These are phyloP conservation scores for Monomorium pharaonis DNA, from an alignment of 1,140 invertebrate species.

Conservation along the genomic window DNA sequence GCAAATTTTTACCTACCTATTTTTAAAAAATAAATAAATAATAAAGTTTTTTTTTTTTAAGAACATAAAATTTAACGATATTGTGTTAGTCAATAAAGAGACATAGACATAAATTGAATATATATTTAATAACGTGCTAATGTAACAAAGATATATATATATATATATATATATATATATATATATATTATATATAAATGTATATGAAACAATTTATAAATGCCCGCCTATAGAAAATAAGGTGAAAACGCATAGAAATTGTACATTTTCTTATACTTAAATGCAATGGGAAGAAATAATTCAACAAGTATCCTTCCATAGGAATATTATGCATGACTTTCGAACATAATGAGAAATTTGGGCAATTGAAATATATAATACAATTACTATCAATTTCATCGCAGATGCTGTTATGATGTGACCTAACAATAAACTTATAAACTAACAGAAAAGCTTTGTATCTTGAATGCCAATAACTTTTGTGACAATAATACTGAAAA, in stretches of 20 bases:
- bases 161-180: conserved; percentile 25
- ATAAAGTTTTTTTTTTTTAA: neutral
- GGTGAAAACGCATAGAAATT: neutral
- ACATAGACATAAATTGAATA: neutral
- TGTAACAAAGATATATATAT: neutral
- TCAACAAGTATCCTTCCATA: neutral
- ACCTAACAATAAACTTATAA: neutral
- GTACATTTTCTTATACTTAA: conserved; percentile 12
- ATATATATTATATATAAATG: conserved; percentile 22
- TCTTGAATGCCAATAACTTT: neutral
- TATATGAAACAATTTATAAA: conserved; percentile 17
- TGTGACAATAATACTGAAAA: conserved; percentile 30
- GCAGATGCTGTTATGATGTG: neutral
- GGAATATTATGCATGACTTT: conserved; percentile 9
- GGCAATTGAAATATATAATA: neutral
- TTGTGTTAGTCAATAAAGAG: neutral
- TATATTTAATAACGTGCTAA: conserved; percentile 15
- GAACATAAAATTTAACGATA: neutral
- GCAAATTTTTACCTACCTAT: too few species aligned
- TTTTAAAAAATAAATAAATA: neutral
- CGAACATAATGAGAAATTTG: conserved; percentile 8
- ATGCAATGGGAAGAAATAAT: conserved; percentile 4
- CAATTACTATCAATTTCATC: conserved; percentile 13
- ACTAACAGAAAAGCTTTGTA: neutral
- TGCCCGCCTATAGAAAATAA: neutral